A percentile compares a stretch with the other conserved stretches of the same genome.
Conservation (phyloP, 2,888 invertebrate species). For the Lydus trimaculatus region DNA sequence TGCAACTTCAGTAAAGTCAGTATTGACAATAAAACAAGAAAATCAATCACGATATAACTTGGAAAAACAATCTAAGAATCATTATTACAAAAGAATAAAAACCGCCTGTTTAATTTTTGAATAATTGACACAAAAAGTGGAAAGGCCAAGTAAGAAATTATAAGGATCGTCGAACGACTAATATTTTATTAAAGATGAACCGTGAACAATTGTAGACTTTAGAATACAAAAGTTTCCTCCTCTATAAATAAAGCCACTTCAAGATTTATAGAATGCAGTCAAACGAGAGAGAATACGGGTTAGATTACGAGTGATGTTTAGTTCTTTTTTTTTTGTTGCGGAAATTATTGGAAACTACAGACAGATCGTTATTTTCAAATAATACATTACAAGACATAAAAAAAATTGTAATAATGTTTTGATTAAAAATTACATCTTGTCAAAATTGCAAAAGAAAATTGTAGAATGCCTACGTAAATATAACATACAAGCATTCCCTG, state of each 20-base stretch:
- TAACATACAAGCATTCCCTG: conserved; percentile 39
- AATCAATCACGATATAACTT: conserved; percentile 13
- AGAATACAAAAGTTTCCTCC: not conserved
- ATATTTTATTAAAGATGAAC: conserved; percentile 3
- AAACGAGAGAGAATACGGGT: not conserved
- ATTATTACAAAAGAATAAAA: no score
- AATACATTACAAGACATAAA: not conserved
- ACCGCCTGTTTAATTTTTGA: not conserved
- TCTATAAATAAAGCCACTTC: no score
- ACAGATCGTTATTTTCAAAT: not conserved
- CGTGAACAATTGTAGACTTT: not conserved
- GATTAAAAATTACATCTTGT: not conserved
- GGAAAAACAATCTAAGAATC: conserved; percentile 14
- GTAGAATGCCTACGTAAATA: conserved; percentile 10
- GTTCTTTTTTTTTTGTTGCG: not conserved
- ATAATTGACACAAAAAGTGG: not conserved
- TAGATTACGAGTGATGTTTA: not conserved
- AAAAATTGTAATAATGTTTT: not conserved
- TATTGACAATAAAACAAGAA: not conserved
- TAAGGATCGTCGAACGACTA: not conserved
- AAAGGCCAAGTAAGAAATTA: not conserved
- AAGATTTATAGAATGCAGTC: conserved; percentile 4
- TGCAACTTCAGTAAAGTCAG: conserved; percentile 20
- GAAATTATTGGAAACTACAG: not conserved
- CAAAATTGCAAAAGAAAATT: not conserved